Percentiles rank a stretch among this genome's conserved stretches.
Evolutionary conservation across 2,888 invertebrate species (phyloP).

Genomic region (Mythimna vitellina): DNA sequence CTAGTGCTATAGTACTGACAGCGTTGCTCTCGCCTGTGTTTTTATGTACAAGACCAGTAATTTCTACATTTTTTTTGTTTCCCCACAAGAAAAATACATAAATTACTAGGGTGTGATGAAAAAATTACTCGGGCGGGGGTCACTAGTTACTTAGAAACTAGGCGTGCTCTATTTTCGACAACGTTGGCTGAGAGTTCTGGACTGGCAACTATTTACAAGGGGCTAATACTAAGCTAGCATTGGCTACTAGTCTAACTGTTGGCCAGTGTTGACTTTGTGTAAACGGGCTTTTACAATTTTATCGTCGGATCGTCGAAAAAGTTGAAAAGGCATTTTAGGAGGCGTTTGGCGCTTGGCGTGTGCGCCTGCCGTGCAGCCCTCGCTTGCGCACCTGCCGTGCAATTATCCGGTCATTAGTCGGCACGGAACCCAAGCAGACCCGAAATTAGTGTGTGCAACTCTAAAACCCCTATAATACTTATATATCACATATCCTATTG

Average conservation of each 20-base stretch:
- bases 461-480: constrained; percentile 59
- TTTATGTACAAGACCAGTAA: not conserved
- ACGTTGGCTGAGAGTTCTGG: not conserved
- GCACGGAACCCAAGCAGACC: constrained; percentile 78
- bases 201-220: not conserved
- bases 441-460: constrained; percentile 75
- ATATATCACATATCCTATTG: constrained; percentile 37
- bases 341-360: constrained; percentile 79
- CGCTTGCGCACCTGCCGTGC: constrained; percentile 82
- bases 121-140: not conserved
- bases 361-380: constrained; percentile 82
- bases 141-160: no score
- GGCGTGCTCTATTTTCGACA: not conserved
- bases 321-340: constrained; percentile 56
- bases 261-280: constrained; percentile 1
- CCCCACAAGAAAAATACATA: no score
- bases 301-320: constrained; percentile 45
- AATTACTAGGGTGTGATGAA: no score
- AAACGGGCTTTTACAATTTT: constrained; percentile 38
- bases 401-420: constrained; percentile 86
- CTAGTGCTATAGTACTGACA: not conserved
- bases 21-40: not conserved
- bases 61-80: not conserved
- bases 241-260: not conserved
- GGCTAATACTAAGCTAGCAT: not conserved